Percentiles rank a stretch among this genome's conserved stretches.
Conservation (phyloP, 2,797 vertebrate species). For the Capromys pilorides region DNA sequence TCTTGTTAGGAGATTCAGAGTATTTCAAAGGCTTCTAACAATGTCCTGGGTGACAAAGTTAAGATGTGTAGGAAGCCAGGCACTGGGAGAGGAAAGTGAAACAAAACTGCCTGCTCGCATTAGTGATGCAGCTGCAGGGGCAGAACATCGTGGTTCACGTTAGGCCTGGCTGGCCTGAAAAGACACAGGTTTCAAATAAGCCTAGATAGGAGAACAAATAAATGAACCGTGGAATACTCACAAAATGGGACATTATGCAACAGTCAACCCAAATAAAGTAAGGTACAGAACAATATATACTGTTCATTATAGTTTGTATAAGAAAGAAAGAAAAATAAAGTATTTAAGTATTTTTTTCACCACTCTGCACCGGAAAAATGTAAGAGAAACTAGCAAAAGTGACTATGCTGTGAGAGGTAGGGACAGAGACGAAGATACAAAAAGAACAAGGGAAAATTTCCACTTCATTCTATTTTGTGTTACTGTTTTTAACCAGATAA, state of each 20-base stretch:
- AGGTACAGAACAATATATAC: conserved; percentile 12
- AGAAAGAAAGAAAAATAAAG: conserved; percentile 49
- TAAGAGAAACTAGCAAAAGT: conserved; percentile 9
- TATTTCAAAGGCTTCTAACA: conserved; percentile 49
- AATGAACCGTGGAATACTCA: conserved; percentile 58
- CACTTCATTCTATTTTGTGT: not conserved
- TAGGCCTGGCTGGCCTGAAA: conserved; percentile 47
- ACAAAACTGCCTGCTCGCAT: conserved; percentile 29
- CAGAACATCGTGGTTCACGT: conserved; percentile 31
- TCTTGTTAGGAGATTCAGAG: not conserved
- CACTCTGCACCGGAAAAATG: not conserved
- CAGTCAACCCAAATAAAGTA: conserved; percentile 55
- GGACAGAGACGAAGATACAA: not conserved
- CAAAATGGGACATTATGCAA: conserved; percentile 59
- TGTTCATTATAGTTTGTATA: conserved; percentile 34
- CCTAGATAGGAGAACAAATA: conserved; percentile 45
- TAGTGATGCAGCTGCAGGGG: not conserved
- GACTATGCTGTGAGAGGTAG: not conserved
- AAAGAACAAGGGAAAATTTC: not conserved
- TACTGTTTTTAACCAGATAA: conserved; percentile 39
- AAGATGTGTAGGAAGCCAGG: not conserved
- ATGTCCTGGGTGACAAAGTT: not conserved
- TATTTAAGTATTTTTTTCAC: not conserved
- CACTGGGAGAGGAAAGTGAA: conserved; percentile 45
- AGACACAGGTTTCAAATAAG: conserved; percentile 60